Conservation (phyloP, 2,797 vertebrate species). For the Anguilla marmorata region DNA sequence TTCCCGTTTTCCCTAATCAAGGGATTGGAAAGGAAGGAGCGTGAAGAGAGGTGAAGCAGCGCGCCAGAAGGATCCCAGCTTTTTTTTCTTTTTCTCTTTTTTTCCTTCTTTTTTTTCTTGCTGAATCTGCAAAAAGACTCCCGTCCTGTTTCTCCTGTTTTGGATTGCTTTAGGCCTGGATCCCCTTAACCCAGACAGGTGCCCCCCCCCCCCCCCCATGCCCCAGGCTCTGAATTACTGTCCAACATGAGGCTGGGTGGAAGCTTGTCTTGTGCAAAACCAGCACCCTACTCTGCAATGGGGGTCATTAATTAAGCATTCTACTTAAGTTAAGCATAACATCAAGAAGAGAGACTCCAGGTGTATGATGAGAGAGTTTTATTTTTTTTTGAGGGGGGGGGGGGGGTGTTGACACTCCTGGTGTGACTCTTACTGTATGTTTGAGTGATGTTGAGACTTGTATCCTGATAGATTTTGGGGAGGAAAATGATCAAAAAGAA, state of each 20-base stretch:
- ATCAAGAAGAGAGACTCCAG: background rate
- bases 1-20: background rate
- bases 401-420: background rate
- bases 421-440: background rate
- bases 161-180: conserved; percentile 55
- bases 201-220: conserved; percentile 55
- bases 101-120: background rate
- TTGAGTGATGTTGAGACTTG: background rate
- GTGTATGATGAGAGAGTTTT: background rate
- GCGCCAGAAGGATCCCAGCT: conserved; percentile 45
- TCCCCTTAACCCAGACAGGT: conserved; percentile 62
- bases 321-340: background rate
- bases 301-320: conserved; percentile 35
- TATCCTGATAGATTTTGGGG: background rate
- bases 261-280: conserved; percentile 45
- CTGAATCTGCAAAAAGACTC: conserved; percentile 28
- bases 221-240: conserved; percentile 62
- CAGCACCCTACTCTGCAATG: conserved; percentile 8
- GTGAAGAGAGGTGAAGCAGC: conserved; percentile 7
- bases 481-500: conserved; percentile 1
- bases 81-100: conserved; percentile 28
- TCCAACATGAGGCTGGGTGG: conserved; percentile 21
- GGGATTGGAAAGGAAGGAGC: conserved; percentile 36
- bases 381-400: background rate
- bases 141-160: conserved; percentile 33